Evolutionary conservation across 2,113 vertebrate genomes (phyloP).

Genomic region (Poeciliopsis retropinna): DNA sequence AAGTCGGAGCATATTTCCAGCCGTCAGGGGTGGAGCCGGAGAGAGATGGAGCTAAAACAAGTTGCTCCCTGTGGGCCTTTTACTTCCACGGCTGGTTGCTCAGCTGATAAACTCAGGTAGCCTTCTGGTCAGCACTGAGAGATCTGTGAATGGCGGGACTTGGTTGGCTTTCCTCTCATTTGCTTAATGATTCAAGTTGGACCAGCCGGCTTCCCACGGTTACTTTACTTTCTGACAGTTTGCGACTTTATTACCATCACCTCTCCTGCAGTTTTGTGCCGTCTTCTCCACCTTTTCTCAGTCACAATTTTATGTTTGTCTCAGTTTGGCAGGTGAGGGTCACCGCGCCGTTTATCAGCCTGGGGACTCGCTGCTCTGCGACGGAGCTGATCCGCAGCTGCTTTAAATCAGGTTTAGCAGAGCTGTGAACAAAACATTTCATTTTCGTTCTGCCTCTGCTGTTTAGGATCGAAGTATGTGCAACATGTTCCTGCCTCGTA

Average conservation of each 20-base stretch:
- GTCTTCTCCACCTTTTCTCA: background rate
- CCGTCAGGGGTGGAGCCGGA: background rate
- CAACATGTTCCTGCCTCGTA: background rate
- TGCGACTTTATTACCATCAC: background rate
- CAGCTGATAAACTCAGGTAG: slow-evolving; percentile 9
- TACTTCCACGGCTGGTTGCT: slow-evolving; percentile 10
- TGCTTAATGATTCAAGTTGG: slow-evolving; percentile 6
- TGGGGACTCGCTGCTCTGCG: slow-evolving; percentile 19
- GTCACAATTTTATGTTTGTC: slow-evolving; percentile 27
- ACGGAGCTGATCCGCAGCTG: slow-evolving; percentile 6
- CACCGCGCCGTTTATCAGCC: slow-evolving; percentile 32
- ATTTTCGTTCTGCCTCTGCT: background rate
- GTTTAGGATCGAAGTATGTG: background rate
- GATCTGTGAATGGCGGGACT: slow-evolving; percentile 10
- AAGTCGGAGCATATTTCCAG: slow-evolving; percentile 13
- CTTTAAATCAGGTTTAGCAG: slow-evolving; percentile 37
- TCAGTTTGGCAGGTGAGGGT: slow-evolving; percentile 22
- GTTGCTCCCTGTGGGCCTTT: slow-evolving; percentile 42
- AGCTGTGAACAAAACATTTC: slow-evolving; percentile 21
- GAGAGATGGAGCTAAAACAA: slow-evolving; percentile 41
- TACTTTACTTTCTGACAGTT: background rate
- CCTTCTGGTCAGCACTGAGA: slow-evolving; percentile 18
- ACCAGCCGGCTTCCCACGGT: slow-evolving; percentile 5
- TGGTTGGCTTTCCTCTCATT: slow-evolving; percentile 9
- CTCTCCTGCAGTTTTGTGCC: slow-evolving; percentile 10